Percentiles rank a stretch among this genome's conserved stretches.
These are phyloP conservation scores for Epizoanthus stellaris DNA, from an alignment of 92 coral and sea anemone species.

Conservation along the genomic window DNA sequence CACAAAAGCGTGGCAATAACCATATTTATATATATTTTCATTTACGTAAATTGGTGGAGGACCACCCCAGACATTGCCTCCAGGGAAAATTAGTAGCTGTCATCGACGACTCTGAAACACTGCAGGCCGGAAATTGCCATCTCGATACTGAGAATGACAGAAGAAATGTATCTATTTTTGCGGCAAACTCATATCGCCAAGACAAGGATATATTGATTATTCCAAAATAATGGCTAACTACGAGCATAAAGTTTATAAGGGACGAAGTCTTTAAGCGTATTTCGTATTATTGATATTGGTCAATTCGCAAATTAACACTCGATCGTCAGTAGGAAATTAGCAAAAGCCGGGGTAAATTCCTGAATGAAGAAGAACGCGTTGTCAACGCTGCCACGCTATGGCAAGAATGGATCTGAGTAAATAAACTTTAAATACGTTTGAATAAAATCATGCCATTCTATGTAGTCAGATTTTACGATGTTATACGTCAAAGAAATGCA, in stretches of 20 bases:
- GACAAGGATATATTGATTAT: too few relatives aligned
- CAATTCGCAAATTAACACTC: too few relatives aligned
- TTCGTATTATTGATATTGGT: too few relatives aligned
- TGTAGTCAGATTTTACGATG: neutral
- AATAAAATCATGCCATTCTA: slow-evolving; percentile 7
- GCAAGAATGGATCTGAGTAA: slow-evolving; percentile 31
- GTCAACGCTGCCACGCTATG: slow-evolving; percentile 33
- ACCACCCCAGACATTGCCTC: slow-evolving; percentile 4
- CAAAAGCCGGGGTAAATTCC: neutral
- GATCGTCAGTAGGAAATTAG: neutral
- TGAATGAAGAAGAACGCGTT: neutral
- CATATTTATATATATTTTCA: neutral
- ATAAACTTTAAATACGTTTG: slow-evolving; percentile 6
- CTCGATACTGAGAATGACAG: neutral
- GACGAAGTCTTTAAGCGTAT: too few relatives aligned
- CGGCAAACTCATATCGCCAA: too few relatives aligned
- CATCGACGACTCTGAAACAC: neutral
- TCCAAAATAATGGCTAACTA: too few relatives aligned
- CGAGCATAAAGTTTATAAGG: too few relatives aligned
- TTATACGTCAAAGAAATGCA: too few relatives aligned
- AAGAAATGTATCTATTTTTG: neutral
- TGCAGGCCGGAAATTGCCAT: neutral
- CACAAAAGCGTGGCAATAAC: neutral
- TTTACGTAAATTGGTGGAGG: neutral
- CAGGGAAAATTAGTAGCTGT: slow-evolving; percentile 10